Evolutionary conservation across 2,113 vertebrate genomes (phyloP), one percentile per base, ranked within the genome.

Genomic region (Mixornis gularis): DNA sequence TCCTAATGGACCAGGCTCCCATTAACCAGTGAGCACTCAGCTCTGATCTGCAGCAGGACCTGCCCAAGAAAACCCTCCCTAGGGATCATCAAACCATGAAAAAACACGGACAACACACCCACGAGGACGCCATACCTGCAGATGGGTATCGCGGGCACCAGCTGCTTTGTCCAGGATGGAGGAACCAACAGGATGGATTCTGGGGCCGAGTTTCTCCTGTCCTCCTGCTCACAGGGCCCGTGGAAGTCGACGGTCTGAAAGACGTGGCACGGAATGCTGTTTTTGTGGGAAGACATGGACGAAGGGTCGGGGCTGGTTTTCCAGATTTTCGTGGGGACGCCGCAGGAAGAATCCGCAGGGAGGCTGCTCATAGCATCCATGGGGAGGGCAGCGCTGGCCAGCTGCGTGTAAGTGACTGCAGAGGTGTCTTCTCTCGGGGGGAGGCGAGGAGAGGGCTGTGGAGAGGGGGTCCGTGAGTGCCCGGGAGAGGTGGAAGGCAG

Each of bases 401-500:
- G 49, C 85, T 96, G 96, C 27, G 34, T 90, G 94, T 79, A 97
- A 84, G 95, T 97, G 64, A 95, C 93, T 34, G 96, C 93, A 97
- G 91, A 89, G 90, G 87, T 49, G 96, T 99, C 98, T 63, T 99
- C 98, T 19, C 97, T 98, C 90, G 76, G 83, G 32, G 95, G 80
- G 53, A 96, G 3, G 79, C 84, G 96, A 56, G 97, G 97, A 93
- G 96, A 96, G 43, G 98, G 89, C 85, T 98, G 98, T 21, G 99
- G 99, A 86, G 99, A 99, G 56, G 99, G 99, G 94, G 97, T 99
- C 95, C 99, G 98, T 79, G 99, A 99, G 72, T 98, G 99, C 89
- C 98, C 98, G 66, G 98, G 98, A 71, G 98, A 98, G 46, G 97
- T 94, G 70, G 97, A 90, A 59, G 98, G 96, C 87, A 96, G 97